A percentile compares a stretch with the other conserved stretches of the same genome.
Conservation (phyloP, 1,140 invertebrate species). For the Apocrypta bakeri region DNA sequence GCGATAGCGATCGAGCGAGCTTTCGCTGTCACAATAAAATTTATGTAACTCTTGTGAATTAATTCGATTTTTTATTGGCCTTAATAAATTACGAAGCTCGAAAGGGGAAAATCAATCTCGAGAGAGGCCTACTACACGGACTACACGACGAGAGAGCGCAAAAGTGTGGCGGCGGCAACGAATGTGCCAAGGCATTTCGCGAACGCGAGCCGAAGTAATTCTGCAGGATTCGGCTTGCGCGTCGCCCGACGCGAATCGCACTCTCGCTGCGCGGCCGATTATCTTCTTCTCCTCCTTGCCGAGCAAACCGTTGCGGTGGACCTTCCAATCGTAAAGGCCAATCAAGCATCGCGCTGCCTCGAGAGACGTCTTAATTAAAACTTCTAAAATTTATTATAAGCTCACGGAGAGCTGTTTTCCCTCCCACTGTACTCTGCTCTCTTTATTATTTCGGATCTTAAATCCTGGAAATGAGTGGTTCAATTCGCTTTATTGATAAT, state of each 20-base stretch:
- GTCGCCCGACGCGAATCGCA: conserved; percentile 58
- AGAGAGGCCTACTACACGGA: background rate
- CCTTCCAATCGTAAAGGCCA: conserved; percentile 25
- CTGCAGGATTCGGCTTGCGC: conserved; percentile 57
- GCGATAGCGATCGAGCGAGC: background rate
- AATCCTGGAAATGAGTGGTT: conserved; percentile 31
- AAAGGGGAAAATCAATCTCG: conserved; percentile 33
- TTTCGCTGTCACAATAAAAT: background rate
- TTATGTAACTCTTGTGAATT: background rate
- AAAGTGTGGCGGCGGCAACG: conserved; percentile 28
- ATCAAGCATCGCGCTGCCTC: conserved; percentile 2
- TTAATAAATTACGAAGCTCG: conserved; percentile 23
- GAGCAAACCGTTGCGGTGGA: background rate
- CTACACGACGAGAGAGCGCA: too few species aligned
- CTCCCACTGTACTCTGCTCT: background rate
- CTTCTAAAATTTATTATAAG: conserved; percentile 40
- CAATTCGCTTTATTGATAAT: conserved; percentile 44
- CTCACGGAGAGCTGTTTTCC: background rate
- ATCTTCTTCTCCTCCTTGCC: background rate
- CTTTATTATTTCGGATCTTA: conserved; percentile 21
- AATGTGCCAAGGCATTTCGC: conserved; percentile 65
- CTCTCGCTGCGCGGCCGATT: conserved; percentile 34
- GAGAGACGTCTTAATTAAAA: conserved; percentile 49
- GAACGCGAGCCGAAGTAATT: conserved; percentile 66
- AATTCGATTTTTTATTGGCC: conserved; percentile 18